Conservation (phyloP, 2,888 invertebrate genomes). For the Glaucopsyche alexis region DNA sequence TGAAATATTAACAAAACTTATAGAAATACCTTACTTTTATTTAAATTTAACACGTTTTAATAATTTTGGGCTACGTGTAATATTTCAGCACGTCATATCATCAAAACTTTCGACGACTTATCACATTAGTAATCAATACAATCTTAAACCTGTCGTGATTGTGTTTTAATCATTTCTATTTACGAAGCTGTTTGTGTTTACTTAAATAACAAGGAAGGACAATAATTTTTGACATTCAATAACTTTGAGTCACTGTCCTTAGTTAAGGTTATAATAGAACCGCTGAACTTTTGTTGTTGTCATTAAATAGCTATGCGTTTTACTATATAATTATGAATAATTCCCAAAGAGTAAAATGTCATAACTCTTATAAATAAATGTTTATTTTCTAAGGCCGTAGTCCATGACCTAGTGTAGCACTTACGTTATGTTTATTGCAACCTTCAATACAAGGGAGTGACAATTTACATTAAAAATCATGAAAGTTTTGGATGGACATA, state of each 20-base stretch:
- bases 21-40: too few species aligned
- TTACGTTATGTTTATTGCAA: background rate
- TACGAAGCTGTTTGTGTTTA: background rate
- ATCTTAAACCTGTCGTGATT: constrained; percentile 1
- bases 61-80: too few species aligned
- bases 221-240: background rate
- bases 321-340: background rate
- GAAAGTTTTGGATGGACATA: background rate
- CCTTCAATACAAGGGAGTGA: background rate
- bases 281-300: background rate
- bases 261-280: background rate
- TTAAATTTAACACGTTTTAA: too few species aligned
- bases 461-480: background rate
- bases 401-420: background rate
- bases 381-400: background rate
- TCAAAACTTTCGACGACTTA: background rate
- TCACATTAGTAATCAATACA: constrained; percentile 9
- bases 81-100: background rate
- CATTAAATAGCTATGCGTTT: background rate
- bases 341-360: too few species aligned
- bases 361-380: too few species aligned
- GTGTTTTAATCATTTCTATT: constrained; percentile 14
- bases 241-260: background rate
- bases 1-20: too few species aligned
- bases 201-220: background rate